Evolutionary conservation across 2,797 vertebrate species (phyloP), one percentile per base, ranked within the genome.

Genomic region (Neostethus bicornis): DNA sequence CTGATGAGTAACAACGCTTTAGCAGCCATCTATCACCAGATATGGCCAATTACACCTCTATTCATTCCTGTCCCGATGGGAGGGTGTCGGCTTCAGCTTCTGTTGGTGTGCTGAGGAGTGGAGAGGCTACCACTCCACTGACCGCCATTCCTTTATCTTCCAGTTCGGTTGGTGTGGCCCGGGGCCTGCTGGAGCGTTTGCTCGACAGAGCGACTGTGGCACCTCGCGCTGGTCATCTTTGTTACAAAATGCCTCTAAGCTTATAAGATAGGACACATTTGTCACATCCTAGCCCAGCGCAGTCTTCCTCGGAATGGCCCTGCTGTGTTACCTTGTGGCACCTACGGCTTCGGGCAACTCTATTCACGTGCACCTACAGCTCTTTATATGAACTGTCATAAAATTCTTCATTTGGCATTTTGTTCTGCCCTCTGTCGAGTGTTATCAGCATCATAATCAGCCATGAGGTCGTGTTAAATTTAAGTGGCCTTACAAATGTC

Each of bases 1-100:
- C 73, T 51, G 43, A 84, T 55, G 75, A 85, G 75, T 48, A 80
- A 75, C 70, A 85, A 80, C 85, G 85, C 75, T 75, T 79, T 69
- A 85, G 66, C 42, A 67, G 67, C 66, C 79, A 87, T 87, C 83
- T 70, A 85, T 87, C 81, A 85, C 73, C 70, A 71, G 84, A 79
- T 84, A 79, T 54, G 84, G 65, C 70, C 85, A 86, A 89, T 89
- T 88, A 89, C 75, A 77, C 77, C 66, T 66, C 79, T 73, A 76
- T 85, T 80, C 76, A 66, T 48, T 20, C 47, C 2, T 28, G 53
- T 70, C 82, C 67, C 68, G 1, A 54, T 1, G 61, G 32, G 75
- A 80, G 58, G 61, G 48, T 11, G 17, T 51, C 47, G 72, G 51
- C 63, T 76, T 60, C 62, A 49, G 71, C 60, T 70, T 70, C 47